A percentile compares a stretch with the other conserved stretches of the same genome.
These are phyloP conservation scores for Calycopis cecrops DNA, from an alignment of 1,140 invertebrate genomes.

Conservation along the genomic window DNA sequence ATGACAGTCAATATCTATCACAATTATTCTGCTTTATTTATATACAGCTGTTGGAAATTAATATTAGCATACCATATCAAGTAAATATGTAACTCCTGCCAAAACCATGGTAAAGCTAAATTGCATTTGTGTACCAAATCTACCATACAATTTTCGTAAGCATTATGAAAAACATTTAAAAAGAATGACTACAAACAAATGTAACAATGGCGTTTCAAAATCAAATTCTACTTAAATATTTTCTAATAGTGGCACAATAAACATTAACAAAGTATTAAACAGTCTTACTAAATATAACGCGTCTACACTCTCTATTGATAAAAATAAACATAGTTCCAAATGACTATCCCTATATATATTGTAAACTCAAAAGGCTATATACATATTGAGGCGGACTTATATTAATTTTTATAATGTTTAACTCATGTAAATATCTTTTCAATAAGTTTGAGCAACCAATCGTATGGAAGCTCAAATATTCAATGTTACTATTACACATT, in stretches of 20 bases:
- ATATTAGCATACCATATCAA: not conserved
- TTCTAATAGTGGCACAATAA: conserved; percentile 18
- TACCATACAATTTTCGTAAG: conserved; percentile 8
- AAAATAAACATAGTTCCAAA: conserved; percentile 7
- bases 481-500: too few relatives aligned
- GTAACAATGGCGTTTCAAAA: conserved; percentile 4
- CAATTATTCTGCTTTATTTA: not conserved
- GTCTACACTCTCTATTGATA: conserved; percentile 10
- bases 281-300: conserved; percentile 18
- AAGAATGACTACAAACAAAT: conserved; percentile 11
- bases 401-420: too few relatives aligned
- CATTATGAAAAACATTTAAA: conserved; percentile 4
- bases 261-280: conserved; percentile 17
- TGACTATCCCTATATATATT: not conserved
- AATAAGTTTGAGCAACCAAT: too few relatives aligned
- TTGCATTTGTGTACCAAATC: not conserved
- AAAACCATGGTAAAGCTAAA: not conserved
- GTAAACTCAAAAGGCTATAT: conserved; percentile 6
- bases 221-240: conserved; percentile 14
- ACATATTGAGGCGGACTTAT: conserved; percentile 5
- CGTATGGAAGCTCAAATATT: too few relatives aligned
- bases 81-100: conserved; percentile 2
- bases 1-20: not conserved
- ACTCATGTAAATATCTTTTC: too few relatives aligned
- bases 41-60: not conserved